Conservation (phyloP, 2,113 vertebrate species). For the Cyprinodon tularosa region DNA sequence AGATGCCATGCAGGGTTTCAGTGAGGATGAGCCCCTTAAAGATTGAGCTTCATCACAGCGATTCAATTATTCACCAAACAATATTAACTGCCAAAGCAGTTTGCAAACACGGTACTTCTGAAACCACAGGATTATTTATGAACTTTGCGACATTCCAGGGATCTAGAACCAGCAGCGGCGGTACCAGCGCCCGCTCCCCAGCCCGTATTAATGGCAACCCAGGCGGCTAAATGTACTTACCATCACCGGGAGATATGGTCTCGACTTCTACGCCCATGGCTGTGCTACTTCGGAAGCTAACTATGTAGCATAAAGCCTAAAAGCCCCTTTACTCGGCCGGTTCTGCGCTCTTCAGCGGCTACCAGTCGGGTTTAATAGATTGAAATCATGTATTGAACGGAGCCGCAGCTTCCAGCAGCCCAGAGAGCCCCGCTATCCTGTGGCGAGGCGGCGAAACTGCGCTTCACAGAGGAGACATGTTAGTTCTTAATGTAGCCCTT, state of each 20-base stretch:
- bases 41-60: slow-evolving; percentile 2
- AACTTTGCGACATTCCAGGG: slow-evolving; percentile 17
- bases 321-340: slow-evolving; percentile 11
- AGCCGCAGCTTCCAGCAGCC: slow-evolving; percentile 24
- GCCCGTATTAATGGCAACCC: slow-evolving; percentile 29
- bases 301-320: slow-evolving; percentile 46
- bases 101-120: rapidly evolving
- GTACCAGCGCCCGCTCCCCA: background rate
- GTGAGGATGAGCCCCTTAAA: background rate
- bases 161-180: background rate
- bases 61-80: background rate
- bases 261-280: slow-evolving; percentile 95
- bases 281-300: slow-evolving; percentile 29
- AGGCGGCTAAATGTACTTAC: slow-evolving; percentile 73
- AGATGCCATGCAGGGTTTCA: background rate
- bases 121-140: background rate
- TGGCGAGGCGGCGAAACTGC: slow-evolving; percentile 23
- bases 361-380: slow-evolving; percentile 31
- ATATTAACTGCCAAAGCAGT: background rate
- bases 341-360: slow-evolving; percentile 28
- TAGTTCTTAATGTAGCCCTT: background rate
- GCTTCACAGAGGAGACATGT: background rate
- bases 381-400: slow-evolving; percentile 54
- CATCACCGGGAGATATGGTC: slow-evolving; percentile 95
- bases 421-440: slow-evolving; percentile 33